phyloP scores from a whole-genome alignment of 2,888 invertebrate species.

The Theristus sp. region DNA sequence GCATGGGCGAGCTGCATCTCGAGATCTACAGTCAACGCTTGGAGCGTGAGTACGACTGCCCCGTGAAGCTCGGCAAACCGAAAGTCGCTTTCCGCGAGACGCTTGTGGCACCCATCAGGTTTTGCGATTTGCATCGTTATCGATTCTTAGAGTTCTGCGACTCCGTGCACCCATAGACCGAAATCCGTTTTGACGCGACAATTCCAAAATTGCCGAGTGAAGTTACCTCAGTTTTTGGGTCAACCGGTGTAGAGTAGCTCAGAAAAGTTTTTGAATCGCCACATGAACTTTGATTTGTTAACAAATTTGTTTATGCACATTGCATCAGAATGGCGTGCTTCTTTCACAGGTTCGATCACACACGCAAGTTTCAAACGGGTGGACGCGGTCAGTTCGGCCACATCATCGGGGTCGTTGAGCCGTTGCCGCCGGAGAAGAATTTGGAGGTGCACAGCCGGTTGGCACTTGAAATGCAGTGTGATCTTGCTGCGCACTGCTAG shows the following conservation, averaged over 20 bases:
- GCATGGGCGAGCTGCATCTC: slow-evolving; percentile 96
- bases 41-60: slow-evolving; percentile 86
- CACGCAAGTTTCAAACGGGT: slow-evolving; percentile 93
- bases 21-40: slow-evolving; percentile 95
- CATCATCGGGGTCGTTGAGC: slow-evolving; percentile 66
- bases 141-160: no score
- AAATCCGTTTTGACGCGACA: no score
- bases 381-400: slow-evolving; percentile 87
- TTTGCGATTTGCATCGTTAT: no score
- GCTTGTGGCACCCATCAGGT: slow-evolving; percentile 47
- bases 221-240: no score
- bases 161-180: no score
- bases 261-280: no score
- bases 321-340: no score
- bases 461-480: no score
- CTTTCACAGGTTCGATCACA: slow-evolving; percentile 59
- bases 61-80: slow-evolving; percentile 74
- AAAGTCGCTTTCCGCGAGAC: slow-evolving; percentile 86
- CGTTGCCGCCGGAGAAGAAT: slow-evolving; percentile 63
- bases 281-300: no score
- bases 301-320: no score
- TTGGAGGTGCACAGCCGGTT: slow-evolving; percentile 45
- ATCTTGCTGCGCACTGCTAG: slow-evolving; percentile 54
- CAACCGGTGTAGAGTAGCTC: no score
- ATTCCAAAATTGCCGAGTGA: no score